Evolutionary conservation across 2,888 invertebrate genomes (phyloP).

Genomic region (Gnatocerus cornutus): DNA sequence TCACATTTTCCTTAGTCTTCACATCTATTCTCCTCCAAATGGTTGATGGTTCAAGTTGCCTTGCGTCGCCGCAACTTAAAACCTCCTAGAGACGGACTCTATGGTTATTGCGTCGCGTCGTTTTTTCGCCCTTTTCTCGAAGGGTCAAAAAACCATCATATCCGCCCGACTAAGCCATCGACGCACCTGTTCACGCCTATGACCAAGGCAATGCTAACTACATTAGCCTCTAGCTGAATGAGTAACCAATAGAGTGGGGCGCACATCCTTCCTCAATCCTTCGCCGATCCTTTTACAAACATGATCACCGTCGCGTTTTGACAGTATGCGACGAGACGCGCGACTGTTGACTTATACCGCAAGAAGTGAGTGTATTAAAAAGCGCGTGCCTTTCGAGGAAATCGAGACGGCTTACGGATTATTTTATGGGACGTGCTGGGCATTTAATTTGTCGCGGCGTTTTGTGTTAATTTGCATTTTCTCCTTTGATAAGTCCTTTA

Average conservation of each 20-base stretch:
- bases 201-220: constrained; percentile 67
- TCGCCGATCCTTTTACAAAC: constrained; percentile 59
- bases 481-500: constrained; percentile 21
- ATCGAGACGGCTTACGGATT: constrained; percentile 6
- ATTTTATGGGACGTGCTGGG: neutral
- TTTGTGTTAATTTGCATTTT: constrained; percentile 29
- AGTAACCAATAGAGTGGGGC: constrained; percentile 66
- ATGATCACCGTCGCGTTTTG: constrained; percentile 56
- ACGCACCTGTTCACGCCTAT: constrained; percentile 57
- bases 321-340: constrained; percentile 54
- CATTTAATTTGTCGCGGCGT: neutral
- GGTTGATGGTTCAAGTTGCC: no score
- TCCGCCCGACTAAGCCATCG: neutral
- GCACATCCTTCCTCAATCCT: constrained; percentile 60
- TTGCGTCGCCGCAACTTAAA: no score
- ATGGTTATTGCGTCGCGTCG: no score
- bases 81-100: no score
- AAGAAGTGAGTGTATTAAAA: constrained; percentile 9
- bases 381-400: neutral
- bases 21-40: no score
- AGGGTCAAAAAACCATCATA: constrained; percentile 3
- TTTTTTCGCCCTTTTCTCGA: neutral
- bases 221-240: constrained; percentile 68
- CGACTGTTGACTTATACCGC: constrained; percentile 23
- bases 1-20: no score